Evolutionary conservation across 2,113 vertebrate species (phyloP).

Genomic region (Leptocoma aspasia): DNA sequence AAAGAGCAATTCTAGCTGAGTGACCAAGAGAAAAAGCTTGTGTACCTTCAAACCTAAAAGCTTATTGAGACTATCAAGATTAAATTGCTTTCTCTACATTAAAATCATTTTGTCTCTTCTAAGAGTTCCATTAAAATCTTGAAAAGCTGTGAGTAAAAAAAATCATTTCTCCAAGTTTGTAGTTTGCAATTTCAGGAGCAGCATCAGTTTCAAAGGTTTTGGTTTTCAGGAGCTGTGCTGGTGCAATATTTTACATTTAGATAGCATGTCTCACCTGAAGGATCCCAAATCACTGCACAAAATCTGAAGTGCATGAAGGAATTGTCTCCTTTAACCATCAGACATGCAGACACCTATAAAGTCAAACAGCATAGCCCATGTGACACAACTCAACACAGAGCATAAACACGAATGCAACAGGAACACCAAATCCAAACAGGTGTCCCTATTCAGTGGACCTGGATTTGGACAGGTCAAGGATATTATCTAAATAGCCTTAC

Average conservation of each 20-base stretch:
- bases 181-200: no score
- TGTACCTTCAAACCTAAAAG: not conserved
- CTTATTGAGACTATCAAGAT: not conserved
- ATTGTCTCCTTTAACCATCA: not conserved
- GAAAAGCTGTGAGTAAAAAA: not conserved
- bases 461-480: not conserved
- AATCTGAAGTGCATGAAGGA: not conserved
- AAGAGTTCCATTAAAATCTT: not conserved
- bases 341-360: not conserved
- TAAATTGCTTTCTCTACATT: not conserved
- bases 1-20: not conserved
- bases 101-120: not conserved
- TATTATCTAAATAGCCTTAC: not conserved
- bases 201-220: slow-evolving; percentile 10
- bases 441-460: not conserved
- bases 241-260: not conserved
- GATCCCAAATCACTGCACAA: not conserved
- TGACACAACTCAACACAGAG: not conserved
- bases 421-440: not conserved
- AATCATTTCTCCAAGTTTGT: not conserved
- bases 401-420: not conserved
- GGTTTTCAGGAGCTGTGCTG: not conserved
- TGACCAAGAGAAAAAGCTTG: not conserved
- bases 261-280: not conserved
- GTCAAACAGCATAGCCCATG: not conserved